phyloP scores from a whole-genome alignment of 2,113 vertebrate genomes.

The Engystomops pustulosus region DNA sequence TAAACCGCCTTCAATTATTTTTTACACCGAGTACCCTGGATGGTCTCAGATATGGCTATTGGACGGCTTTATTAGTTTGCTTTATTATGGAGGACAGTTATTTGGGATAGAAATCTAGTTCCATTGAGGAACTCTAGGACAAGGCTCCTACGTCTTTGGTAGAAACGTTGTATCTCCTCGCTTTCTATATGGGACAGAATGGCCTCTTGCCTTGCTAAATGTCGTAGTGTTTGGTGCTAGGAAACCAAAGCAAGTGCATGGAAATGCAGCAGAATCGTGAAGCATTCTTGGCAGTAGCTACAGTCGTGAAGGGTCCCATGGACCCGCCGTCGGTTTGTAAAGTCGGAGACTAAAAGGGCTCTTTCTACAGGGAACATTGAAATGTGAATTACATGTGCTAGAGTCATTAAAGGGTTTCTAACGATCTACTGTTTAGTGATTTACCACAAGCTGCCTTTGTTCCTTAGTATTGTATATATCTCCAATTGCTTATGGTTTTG shows the following conservation, averaged over 20 bases:
- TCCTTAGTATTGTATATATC: slow-evolving; percentile 73
- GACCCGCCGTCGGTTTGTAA: slow-evolving; percentile 64
- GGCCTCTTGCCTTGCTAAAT: slow-evolving; percentile 71
- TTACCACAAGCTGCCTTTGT: slow-evolving; percentile 89
- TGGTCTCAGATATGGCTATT: background rate
- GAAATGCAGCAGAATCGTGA: slow-evolving; percentile 68
- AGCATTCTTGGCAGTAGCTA: slow-evolving; percentile 67
- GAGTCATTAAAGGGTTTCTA: slow-evolving; percentile 84
- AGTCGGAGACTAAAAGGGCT: slow-evolving; percentile 75
- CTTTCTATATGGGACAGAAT: slow-evolving; percentile 61
- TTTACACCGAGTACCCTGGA: background rate
- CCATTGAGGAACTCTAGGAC: background rate
- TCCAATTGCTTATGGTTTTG: slow-evolving; percentile 72
- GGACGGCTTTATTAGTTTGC: no score
- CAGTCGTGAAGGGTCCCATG: slow-evolving; percentile 64
- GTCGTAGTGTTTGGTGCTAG: slow-evolving; percentile 77
- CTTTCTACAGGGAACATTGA: slow-evolving; percentile 77
- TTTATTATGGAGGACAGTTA: no score
- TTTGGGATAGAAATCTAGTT: background rate
- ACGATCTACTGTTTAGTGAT: slow-evolving; percentile 69
- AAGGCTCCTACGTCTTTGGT: background rate
- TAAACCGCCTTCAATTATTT: background rate
- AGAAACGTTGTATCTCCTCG: slow-evolving; percentile 4
- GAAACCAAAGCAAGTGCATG: slow-evolving; percentile 87
- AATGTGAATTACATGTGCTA: slow-evolving; percentile 75